Evolutionary conservation across 2,888 invertebrate species (phyloP).

Genomic region (Drosophila recens): DNA sequence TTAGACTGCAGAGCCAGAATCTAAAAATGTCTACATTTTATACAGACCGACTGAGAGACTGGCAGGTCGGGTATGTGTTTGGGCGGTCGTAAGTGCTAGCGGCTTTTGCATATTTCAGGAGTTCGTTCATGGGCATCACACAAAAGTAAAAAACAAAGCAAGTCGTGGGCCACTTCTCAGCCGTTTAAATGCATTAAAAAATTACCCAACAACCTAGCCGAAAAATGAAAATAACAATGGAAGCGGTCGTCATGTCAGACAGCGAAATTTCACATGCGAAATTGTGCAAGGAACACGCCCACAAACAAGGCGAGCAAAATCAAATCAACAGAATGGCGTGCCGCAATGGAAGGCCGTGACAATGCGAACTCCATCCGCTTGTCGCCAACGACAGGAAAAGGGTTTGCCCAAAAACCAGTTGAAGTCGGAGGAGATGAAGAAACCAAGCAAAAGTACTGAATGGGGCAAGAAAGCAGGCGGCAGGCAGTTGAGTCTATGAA

Average conservation of each 20-base stretch:
- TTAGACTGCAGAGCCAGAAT: constrained; percentile 37
- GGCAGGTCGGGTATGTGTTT: neutral
- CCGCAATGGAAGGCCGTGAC: constrained; percentile 58
- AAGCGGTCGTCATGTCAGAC: constrained; percentile 53
- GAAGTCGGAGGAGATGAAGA: neutral
- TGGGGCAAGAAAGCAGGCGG: neutral
- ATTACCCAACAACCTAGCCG: constrained; percentile 55
- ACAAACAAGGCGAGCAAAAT: constrained; percentile 59
- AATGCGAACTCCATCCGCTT: constrained; percentile 43
- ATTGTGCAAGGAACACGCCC: constrained; percentile 46
- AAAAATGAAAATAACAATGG: constrained; percentile 18
- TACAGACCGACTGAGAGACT: no score
- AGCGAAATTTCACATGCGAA: constrained; percentile 65
- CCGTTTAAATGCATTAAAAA: constrained; percentile 79
- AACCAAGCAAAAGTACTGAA: neutral
- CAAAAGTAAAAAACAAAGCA: constrained; percentile 43
- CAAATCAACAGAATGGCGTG: constrained; percentile 72
- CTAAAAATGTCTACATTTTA: constrained; percentile 67
- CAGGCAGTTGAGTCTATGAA: constrained; percentile 46
- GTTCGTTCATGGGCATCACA: constrained; percentile 41
- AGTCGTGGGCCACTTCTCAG: constrained; percentile 30
- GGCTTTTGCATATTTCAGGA: constrained; percentile 61
- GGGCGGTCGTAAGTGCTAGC: constrained; percentile 31
- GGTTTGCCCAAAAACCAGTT: constrained; percentile 53
- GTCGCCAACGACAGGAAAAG: constrained; percentile 59